Evolutionary conservation across 2,113 vertebrate genomes (phyloP), one percentile per base, ranked within the genome.

Genomic region (Pantherophis guttatus): DNA sequence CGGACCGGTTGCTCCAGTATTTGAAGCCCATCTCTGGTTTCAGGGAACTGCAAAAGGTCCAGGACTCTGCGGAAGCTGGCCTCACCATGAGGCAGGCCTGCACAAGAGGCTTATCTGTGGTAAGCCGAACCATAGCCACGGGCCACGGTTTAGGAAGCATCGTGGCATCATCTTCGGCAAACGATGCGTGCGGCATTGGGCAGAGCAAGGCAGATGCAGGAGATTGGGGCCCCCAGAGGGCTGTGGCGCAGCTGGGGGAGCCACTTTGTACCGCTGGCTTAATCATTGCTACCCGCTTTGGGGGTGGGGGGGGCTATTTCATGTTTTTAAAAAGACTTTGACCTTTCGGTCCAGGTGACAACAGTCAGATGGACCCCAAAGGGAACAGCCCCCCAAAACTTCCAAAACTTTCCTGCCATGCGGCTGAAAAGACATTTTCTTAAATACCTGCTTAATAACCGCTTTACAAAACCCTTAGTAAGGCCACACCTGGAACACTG

Each of bases 181-280:
- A 70, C 1, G 5, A 15, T n/a, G 11, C 5, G 1, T 5, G 62
- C 1, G 4, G 26, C 62, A 29, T 65, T 5, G 62, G 62, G 26
- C 26, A 29, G 3, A 12, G 3, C 12, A 33, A 8, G n/a, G 8
- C 6, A 33, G n/a, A 7, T 7, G n/a, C n/a, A 75, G n/a, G 12
- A 6, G n/a, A 17, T 8, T 15, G 13, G 13, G n/a, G 65, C n/a
- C 0, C 2, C 2, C 15, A 19, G 70, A 39, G n/a, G 13, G n/a
- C n/a, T 33, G n/a, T 5, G 11, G 26, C 5, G 11, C 62, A 70
- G 0, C 12, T 2, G 15, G 0, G n/a, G n/a, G 6, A 0, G 6
- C 12, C 33, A n/a, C 9, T 70, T 81, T 39, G n/a, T 39, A 81
- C 5, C 5, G 65, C n/a, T 17, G 13, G 33, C n/a, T 17, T 75